These are phyloP conservation scores for Nephrotoma flavescens DNA, from an alignment of 2,888 invertebrate species.

Conservation along the genomic window DNA sequence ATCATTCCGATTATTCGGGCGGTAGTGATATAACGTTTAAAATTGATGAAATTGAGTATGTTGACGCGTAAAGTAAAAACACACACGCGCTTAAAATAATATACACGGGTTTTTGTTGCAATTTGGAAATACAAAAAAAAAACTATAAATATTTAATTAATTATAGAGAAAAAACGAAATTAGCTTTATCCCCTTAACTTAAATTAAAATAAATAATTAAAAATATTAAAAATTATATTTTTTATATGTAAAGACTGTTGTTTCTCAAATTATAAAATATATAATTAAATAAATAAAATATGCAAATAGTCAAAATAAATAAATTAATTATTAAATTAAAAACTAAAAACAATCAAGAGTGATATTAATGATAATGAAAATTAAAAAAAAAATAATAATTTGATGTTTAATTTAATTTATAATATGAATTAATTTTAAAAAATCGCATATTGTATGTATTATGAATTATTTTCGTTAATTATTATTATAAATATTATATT, in stretches of 20 bases:
- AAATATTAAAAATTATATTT: not conserved
- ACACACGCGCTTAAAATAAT: not conserved
- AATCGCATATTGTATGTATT: not conserved
- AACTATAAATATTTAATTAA: not conserved
- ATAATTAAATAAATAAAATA: not conserved
- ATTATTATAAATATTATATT: not conserved
- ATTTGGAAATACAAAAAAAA: not conserved
- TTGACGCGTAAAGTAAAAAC: slow-evolving; percentile 20
- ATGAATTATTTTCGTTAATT: not conserved
- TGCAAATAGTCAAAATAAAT: not conserved
- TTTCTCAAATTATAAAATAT: not conserved
- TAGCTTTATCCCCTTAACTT: not conserved
- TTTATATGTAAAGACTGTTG: not conserved
- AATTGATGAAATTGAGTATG: slow-evolving; percentile 30
- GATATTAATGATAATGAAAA: slow-evolving; percentile 2
- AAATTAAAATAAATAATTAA: not conserved
- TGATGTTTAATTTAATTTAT: not conserved
- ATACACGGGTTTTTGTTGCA: not conserved
- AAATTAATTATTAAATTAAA: not conserved
- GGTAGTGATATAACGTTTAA: slow-evolving; percentile 31
- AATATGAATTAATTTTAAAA: not conserved
- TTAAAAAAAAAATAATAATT: not conserved
- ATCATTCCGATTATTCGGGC: slow-evolving; percentile 31
- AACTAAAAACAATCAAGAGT: not conserved
- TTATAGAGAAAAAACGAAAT: not conserved